Evolutionary conservation across 1,140 invertebrate species (phyloP).

Genomic region (Triops longicaudatus): DNA sequence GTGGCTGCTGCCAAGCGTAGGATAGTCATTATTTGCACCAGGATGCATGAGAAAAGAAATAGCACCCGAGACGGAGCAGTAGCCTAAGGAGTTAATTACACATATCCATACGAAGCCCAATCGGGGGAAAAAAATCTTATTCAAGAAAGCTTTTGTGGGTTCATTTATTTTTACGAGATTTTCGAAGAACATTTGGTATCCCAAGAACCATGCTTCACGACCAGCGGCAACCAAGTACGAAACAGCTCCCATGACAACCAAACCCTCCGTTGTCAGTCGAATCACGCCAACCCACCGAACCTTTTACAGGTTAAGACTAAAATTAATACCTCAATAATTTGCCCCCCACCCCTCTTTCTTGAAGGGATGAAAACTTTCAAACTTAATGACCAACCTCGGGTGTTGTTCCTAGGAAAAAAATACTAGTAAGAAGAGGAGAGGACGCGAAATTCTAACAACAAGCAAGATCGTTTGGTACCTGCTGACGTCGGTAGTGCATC

Average conservation of each 20-base stretch:
- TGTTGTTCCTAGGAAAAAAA: background rate
- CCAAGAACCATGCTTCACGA: constrained; percentile 71
- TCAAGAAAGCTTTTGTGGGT: constrained; percentile 2
- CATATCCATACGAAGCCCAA: constrained; percentile 24
- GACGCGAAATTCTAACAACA: no score
- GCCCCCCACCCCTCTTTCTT: background rate
- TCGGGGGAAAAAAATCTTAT: constrained; percentile 29
- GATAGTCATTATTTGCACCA: constrained; percentile 74
- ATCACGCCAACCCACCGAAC: background rate
- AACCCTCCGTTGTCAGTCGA: constrained; percentile 56
- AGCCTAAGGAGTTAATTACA: constrained; percentile 49
- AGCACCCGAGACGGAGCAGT: constrained; percentile 81
- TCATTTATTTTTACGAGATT: constrained; percentile 57
- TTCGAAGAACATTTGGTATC: constrained; percentile 80
- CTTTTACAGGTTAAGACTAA: background rate
- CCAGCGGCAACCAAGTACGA: constrained; percentile 70
- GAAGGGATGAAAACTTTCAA: background rate
- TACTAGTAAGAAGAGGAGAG: background rate
- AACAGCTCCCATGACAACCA: constrained; percentile 63
- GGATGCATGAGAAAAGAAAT: constrained; percentile 83
- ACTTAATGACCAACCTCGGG: background rate
- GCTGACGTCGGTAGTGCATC: background rate
- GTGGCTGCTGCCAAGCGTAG: constrained; percentile 72
- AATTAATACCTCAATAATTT: background rate
- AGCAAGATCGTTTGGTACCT: background rate